Conservation (phyloP, 2,797 vertebrate genomes). For the Naso thynnoides region DNA sequence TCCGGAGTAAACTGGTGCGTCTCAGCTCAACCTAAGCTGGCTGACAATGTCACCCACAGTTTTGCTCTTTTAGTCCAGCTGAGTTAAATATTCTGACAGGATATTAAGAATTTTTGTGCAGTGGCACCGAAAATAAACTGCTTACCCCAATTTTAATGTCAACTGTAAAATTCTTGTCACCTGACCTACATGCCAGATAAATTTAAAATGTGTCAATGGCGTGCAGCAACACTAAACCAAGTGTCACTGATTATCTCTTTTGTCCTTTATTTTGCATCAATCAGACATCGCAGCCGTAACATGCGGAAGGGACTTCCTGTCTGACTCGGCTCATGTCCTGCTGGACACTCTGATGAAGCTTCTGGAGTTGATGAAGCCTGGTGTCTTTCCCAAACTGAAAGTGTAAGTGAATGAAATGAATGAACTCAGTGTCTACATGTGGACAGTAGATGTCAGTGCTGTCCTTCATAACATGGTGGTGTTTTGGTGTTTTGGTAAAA, state of each 20-base stretch:
- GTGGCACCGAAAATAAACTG: no score
- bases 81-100: no score
- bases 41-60: no score
- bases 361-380: slow-evolving; percentile 88
- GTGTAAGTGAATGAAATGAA: slow-evolving; percentile 91
- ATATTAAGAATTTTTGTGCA: no score
- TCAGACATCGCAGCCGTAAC: slow-evolving; percentile 93
- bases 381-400: slow-evolving; percentile 92
- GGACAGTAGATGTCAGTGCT: slow-evolving; percentile 25
- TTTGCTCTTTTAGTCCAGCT: no score
- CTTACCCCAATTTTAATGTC: no score
- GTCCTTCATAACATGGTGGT: neutral
- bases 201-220: no score
- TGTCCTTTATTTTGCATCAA: slow-evolving; percentile 29
- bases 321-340: slow-evolving; percentile 84
- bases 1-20: no score
- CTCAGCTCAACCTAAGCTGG: no score
- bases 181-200: no score
- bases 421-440: neutral
- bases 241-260: neutral
- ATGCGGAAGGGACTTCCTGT: slow-evolving; percentile 92
- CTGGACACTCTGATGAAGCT: slow-evolving; percentile 91
- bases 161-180: no score
- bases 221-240: neutral
- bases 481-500: neutral